Conservation (phyloP, 2,797 vertebrate genomes). For the Catharus ustulatus region DNA sequence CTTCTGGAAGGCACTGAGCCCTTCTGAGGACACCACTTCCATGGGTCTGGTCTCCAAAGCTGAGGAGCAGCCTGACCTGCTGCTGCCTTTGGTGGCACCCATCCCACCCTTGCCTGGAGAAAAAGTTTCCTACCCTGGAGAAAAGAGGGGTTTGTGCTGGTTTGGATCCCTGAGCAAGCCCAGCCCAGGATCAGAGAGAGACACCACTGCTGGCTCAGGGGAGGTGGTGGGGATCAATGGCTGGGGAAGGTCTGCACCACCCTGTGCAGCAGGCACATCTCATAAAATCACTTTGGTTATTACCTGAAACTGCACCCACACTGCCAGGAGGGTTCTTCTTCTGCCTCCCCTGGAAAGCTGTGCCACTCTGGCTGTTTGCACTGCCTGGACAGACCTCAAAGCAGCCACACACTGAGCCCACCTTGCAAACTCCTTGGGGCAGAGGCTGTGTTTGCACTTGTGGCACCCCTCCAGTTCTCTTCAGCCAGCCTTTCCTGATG, state of each 20-base stretch:
- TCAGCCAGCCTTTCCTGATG: not conserved
- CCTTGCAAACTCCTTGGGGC: too few species aligned
- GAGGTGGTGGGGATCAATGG: not conserved
- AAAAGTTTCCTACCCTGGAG: not conserved
- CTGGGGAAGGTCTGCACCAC: not conserved
- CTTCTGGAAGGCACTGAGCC: not conserved
- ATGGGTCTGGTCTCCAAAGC: not conserved
- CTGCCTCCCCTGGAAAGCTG: not conserved
- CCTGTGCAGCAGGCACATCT: not conserved
- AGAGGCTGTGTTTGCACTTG: not conserved
- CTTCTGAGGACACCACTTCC: not conserved
- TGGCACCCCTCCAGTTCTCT: fast-evolving
- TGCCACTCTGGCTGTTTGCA: fast-evolving
- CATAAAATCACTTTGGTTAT: not conserved
- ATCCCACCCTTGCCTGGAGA: not conserved
- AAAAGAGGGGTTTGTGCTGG: not conserved
- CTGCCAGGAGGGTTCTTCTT: not conserved
- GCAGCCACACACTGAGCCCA: fast-evolving
- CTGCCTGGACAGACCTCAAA: not conserved
- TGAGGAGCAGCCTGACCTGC: not conserved
- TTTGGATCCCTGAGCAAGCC: not conserved
- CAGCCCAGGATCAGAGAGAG: not conserved
- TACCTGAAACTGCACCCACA: not conserved
- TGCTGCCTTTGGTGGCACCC: not conserved
- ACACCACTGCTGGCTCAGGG: not conserved